Evolutionary conservation across 2,113 vertebrate genomes (phyloP), one percentile per base, ranked within the genome.

Genomic region (Beaufortia kweichowensis): DNA sequence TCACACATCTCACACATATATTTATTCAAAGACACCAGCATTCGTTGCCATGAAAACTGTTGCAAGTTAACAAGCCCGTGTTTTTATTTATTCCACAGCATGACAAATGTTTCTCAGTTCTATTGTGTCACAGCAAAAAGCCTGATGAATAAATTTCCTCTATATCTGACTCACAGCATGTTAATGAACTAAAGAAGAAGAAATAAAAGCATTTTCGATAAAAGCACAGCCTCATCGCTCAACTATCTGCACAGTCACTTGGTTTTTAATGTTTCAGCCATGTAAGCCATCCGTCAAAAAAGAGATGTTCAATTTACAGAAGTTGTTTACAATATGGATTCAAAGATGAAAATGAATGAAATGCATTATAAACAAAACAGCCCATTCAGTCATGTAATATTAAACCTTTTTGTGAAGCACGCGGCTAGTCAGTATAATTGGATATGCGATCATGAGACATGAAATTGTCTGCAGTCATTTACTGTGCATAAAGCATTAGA

Each of bases 121-220:
- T 24, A 24, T 70, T 33, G 66, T 55, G 11, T 69, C n/a, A 21
- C 67, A 70, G 31, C 48, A 70, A 70, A 70, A 21, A 24, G 43
- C 12, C 67, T 55, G 29, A 56, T 24, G 31, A 46, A 33, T 17
- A 7, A 55, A 56, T 17, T 29, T 35, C 8, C 21, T 21, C 65
- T 9, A 10, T 70, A 35, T 70, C 50, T 56, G 67, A 55, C 48
- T 39, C 7, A 55, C n/a, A n/a, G n/a, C n/a, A n/a, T n/a, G n/a
- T n/a, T n/a, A n/a, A n/a, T n/a, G n/a, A n/a, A n/a, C n/a, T n/a
- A n/a, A n/a, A n/a, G n/a, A n/a, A n/a, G n/a, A n/a, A n/a, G n/a
- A n/a, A n/a, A n/a, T n/a, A n/a, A n/a, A n/a, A n/a, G n/a, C n/a
- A n/a, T n/a, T n/a, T n/a, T n/a, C n/a, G n/a, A n/a, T n/a, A n/a